Conservation (phyloP, 2,797 vertebrate species). For the Natrix natrix region DNA sequence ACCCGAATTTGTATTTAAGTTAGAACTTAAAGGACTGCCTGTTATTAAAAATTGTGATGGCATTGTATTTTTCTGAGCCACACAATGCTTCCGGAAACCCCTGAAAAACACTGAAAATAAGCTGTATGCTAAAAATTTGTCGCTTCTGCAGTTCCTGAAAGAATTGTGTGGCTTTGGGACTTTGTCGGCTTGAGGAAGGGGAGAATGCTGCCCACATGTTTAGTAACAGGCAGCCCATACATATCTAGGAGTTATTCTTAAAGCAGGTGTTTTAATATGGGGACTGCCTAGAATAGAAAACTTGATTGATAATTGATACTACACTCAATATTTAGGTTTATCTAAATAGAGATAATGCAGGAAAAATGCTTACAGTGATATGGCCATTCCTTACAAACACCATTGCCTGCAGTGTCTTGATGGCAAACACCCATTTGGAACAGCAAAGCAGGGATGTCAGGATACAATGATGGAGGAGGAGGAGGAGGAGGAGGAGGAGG, state of each 20-base stretch:
- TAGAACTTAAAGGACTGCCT: neutral
- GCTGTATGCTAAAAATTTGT: neutral
- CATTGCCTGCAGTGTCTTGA: neutral
- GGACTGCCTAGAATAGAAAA: neutral
- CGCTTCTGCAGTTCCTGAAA: neutral
- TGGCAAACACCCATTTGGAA: neutral
- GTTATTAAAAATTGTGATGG: neutral
- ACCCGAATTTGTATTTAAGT: neutral
- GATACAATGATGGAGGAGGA: neutral
- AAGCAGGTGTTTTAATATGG: neutral
- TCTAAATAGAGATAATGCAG: neutral
- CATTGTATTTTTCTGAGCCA: neutral
- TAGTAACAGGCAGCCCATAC: neutral
- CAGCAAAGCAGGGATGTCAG: neutral
- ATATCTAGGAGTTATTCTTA: neutral
- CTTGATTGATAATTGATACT: neutral
- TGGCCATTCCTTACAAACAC: neutral
- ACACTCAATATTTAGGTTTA: neutral
- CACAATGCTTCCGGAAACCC: neutral
- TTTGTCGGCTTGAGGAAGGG: neutral
- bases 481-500: neutral
- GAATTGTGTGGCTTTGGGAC: neutral
- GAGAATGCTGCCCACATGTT: neutral
- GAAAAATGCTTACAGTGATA: neutral
- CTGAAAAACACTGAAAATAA: neutral